Evolutionary conservation across 2,797 vertebrate species (phyloP).

Genomic region (Arnoldichthys spilopterus): DNA sequence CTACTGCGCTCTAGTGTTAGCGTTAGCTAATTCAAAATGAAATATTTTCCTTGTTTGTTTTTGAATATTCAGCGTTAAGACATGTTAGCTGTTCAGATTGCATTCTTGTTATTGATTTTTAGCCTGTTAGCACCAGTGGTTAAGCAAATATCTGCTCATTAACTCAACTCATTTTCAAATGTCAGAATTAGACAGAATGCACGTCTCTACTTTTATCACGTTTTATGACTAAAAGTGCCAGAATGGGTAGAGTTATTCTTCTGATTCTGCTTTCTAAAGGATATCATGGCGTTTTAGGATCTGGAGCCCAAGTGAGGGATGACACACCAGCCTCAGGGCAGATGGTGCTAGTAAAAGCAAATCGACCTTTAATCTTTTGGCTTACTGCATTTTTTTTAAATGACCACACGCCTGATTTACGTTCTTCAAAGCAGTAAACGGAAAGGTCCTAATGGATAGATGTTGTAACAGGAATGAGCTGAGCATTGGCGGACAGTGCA

Average conservation of each 20-base stretch:
- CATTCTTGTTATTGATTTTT: too few relatives aligned
- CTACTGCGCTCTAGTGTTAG: too few relatives aligned
- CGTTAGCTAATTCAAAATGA: too few relatives aligned
- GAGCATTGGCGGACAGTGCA: not conserved
- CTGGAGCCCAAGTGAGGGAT: not conserved
- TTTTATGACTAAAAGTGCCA: not conserved
- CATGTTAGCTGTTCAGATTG: too few relatives aligned
- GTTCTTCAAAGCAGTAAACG: not conserved
- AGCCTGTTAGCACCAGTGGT: too few relatives aligned
- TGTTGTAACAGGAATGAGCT: not conserved
- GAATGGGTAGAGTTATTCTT: not conserved
- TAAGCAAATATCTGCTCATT: too few relatives aligned
- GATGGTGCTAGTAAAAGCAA: conserved; percentile 7
- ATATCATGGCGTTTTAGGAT: not conserved
- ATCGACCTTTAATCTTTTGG: conserved; percentile 6
- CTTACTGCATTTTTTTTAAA: not conserved
- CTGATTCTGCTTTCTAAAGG: not conserved
- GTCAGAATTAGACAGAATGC: too few relatives aligned
- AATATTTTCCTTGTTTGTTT: too few relatives aligned
- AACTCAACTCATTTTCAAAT: too few relatives aligned
- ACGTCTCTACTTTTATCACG: too few relatives aligned
- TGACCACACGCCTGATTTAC: not conserved
- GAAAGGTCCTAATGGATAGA: not conserved
- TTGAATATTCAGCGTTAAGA: too few relatives aligned
- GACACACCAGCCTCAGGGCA: not conserved